Conservation (phyloP, 2,113 vertebrate species). For the Paramormyrops kingsleyae region DNA sequence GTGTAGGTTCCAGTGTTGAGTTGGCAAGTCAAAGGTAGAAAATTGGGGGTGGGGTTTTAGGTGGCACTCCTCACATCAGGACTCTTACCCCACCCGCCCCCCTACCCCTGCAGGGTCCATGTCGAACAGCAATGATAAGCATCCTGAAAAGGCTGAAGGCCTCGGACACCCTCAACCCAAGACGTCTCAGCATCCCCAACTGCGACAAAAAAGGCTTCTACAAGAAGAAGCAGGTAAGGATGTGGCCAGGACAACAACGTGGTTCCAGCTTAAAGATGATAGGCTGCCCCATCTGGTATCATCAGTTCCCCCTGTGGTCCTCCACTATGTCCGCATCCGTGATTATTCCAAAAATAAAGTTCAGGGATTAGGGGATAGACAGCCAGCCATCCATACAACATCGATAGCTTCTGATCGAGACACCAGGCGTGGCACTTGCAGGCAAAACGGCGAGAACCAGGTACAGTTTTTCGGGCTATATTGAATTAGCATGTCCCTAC, state of each 20-base stretch:
- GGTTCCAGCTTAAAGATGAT: neutral
- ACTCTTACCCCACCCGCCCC: neutral
- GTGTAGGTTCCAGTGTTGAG: neutral
- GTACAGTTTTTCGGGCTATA: neutral
- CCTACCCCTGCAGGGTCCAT: conserved; percentile 74
- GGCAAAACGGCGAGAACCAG: neutral
- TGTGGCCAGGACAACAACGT: conserved; percentile 18
- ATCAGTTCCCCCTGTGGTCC: neutral
- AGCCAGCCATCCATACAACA: neutral
- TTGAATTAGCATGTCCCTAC: neutral
- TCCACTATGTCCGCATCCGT: neutral
- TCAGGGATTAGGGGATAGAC: neutral
- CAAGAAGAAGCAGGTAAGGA: conserved; percentile 90
- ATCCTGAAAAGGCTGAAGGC: conserved; percentile 83
- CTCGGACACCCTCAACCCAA: conserved; percentile 73
- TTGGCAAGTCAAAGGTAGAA: neutral
- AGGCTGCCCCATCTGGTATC: neutral
- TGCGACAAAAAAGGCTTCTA: conserved; percentile 97
- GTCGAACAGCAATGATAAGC: conserved; percentile 85
- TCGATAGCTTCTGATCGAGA: neutral
- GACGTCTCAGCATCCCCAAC: conserved; percentile 87
- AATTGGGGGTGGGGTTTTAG: neutral
- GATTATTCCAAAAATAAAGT: neutral
- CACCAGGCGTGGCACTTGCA: neutral
- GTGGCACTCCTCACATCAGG: too few relatives aligned